Evolutionary conservation across 2,797 vertebrate species (phyloP).

Genomic region (Pangasius mekongensis): DNA sequence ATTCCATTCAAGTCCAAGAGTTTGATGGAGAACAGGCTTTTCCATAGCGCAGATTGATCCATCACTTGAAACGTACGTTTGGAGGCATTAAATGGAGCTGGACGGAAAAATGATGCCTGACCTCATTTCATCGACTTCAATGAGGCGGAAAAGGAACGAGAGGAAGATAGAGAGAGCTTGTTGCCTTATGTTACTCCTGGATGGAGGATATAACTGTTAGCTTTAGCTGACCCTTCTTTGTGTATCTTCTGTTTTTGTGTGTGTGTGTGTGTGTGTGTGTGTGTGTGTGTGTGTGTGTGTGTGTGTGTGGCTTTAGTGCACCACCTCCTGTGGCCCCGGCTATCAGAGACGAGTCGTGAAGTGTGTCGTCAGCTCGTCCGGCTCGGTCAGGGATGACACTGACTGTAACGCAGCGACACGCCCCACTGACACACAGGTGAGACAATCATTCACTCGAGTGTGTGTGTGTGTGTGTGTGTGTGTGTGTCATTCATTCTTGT

Average conservation of each 20-base stretch:
- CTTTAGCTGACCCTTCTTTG: conserved; percentile 20
- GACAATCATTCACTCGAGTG: neutral
- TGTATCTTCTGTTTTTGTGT: neutral
- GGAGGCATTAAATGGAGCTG: conserved; percentile 79
- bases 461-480: conserved; percentile 12
- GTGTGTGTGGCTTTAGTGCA: conserved; percentile 80
- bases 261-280: conserved; percentile 44
- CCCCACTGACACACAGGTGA: conserved; percentile 92
- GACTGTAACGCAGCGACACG: conserved; percentile 92
- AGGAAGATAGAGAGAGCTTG: conserved; percentile 19
- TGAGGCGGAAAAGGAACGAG: conserved; percentile 70
- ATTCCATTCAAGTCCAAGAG: conserved; percentile 50
- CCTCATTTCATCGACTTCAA: conserved; percentile 77
- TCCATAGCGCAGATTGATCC: conserved; percentile 60
- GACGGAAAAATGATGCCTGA: conserved; percentile 76
- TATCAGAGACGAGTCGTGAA: conserved; percentile 96
- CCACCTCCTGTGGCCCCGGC: conserved; percentile 90
- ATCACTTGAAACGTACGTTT: conserved; percentile 75
- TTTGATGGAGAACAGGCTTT: conserved; percentile 61
- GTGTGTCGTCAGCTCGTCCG: conserved; percentile 88
- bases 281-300: conserved; percentile 30
- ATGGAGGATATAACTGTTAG: conserved; percentile 1
- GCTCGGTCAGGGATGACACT: conserved; percentile 89
- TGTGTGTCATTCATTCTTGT: neutral
- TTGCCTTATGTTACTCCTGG: conserved; percentile 1